Base-by-base conservation (phyloP, 1,140 invertebrate genomes). In the Meloidogyne exigua region DNA sequence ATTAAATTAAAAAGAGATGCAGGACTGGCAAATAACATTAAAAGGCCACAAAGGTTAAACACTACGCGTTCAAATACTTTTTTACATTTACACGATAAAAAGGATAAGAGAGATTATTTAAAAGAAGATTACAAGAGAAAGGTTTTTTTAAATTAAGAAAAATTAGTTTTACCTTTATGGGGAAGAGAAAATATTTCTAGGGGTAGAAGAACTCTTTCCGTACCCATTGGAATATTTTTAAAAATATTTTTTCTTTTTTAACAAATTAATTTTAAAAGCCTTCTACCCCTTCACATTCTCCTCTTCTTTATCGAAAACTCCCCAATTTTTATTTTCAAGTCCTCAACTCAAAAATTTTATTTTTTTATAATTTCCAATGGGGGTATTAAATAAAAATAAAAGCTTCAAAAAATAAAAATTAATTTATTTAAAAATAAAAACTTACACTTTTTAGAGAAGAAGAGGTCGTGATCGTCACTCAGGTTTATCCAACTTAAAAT, bases 31-130 rank as follows among this genome's bases (percentile, higher is more conserved):
- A 21, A 72, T 71, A 62, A 71, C 11, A 84, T 87, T 49, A 28
- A 57, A 15, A 18, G 83, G 21, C 83, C 85, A 73, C 42, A 72
- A 25, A 80, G 85, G 65, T 71, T 85, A 13, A 80, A 72, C 9
- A 87, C 84, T 7, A 69, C 87, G 72, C 79, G 86, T 26, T 68
- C 57, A 21, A 85, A 83, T 49, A 87, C 84, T 25, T 87, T 87
- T 73, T 64, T 76, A 7, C 85, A 87, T 78, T 78, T 87, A 68
- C 85, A 87, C 68, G 75, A 71, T 13, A 25, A 39, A 2, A 62
- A 81, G 25, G 49, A 84, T 28, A 86, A 85, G 65, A 78, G 85
- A 49, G 85, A 87, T 73, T 83, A 84, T 39, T 71, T 68, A 1
- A 39, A 64, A 49, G 78, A 21, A 12, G 80, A 68, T 23, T 36